Conservation (phyloP, 2,113 vertebrate genomes). For the Sebastes schlegelii region DNA sequence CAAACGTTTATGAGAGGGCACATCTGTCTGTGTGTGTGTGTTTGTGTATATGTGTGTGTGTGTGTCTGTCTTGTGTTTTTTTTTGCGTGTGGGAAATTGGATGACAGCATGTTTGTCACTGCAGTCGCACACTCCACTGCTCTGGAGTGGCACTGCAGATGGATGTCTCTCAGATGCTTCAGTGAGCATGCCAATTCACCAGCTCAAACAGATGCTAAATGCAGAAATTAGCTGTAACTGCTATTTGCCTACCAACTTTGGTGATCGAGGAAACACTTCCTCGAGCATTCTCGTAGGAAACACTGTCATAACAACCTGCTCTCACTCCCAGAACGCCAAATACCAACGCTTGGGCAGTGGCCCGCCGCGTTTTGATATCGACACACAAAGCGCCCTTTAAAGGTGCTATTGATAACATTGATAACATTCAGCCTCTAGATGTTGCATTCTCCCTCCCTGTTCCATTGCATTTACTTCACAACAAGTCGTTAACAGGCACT, state of each 20-base stretch:
- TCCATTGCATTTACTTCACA: no score
- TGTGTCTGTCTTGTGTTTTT: conserved; percentile 49
- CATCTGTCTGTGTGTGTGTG: conserved; percentile 52
- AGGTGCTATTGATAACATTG: no score
- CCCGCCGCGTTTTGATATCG: background rate
- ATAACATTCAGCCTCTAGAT: no score
- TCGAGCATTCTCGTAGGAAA: conserved; percentile 2
- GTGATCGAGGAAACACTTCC: conserved; percentile 14
- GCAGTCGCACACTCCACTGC: conserved; percentile 68
- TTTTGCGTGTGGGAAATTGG: conserved; percentile 56
- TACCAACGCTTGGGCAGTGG: background rate
- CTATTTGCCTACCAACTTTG: conserved; percentile 51
- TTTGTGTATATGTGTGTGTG: conserved; percentile 26
- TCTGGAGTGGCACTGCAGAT: conserved; percentile 76
- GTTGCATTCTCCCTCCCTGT: no score
- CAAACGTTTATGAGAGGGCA: conserved; percentile 38
- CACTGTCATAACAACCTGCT: background rate
- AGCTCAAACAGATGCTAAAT: conserved; percentile 76
- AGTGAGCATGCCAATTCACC: conserved; percentile 63
- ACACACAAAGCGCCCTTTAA: background rate
- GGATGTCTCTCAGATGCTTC: conserved; percentile 72
- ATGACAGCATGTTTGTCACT: conserved; percentile 75
- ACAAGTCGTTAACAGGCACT: no score
- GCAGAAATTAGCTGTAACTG: conserved; percentile 62
- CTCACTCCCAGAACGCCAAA: background rate